Evolutionary conservation across 2,113 vertebrate species (phyloP).

Genomic region (Zosterops lateralis): DNA sequence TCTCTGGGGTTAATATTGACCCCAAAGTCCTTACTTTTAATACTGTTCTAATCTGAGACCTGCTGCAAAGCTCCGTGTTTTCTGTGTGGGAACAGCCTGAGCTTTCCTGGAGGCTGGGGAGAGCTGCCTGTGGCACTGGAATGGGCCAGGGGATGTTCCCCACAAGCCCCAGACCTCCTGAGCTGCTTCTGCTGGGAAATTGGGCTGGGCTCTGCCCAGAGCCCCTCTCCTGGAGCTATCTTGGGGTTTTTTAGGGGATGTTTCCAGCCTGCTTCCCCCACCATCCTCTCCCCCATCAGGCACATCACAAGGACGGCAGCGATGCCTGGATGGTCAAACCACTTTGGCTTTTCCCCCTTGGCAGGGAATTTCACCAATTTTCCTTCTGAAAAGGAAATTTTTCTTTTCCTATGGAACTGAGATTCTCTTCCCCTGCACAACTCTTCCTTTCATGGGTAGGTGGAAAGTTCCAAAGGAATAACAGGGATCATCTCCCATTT

Average conservation of each 20-base stretch:
- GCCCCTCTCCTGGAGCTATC: accelerated
- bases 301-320: not conserved
- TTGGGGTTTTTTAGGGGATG: not conserved
- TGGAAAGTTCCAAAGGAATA: not conserved
- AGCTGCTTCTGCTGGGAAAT: not conserved
- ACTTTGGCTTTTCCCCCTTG: not conserved
- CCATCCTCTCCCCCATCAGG: not conserved
- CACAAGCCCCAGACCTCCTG: accelerated
- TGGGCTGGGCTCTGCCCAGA: not conserved
- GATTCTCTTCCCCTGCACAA: not conserved
- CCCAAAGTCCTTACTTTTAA: not conserved
- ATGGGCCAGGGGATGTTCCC: not conserved
- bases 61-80: not conserved
- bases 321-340: accelerated
- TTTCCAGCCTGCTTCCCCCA: not conserved
- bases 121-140: not conserved
- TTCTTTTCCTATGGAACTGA: not conserved
- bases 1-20: not conserved
- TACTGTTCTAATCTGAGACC: not conserved
- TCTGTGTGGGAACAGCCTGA: not conserved
- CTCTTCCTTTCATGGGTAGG: not conserved
- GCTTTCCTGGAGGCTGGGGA: not conserved
- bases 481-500: accelerated
- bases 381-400: not conserved
- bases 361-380: not conserved